Evolutionary conservation across 2,888 invertebrate genomes (phyloP).

Genomic region (Drosophila maculinotata): DNA sequence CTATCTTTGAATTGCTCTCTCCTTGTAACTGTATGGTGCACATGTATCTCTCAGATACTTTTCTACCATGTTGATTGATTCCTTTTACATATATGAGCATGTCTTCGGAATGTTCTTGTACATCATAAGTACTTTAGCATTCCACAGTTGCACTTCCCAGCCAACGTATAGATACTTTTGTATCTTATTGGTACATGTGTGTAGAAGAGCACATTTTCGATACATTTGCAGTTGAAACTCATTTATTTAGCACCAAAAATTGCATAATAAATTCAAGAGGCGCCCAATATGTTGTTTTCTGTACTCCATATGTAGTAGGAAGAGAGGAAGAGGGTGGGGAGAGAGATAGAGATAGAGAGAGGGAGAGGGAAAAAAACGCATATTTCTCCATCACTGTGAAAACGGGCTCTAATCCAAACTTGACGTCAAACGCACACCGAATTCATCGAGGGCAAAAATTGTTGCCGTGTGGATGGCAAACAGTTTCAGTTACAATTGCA

Average conservation of each 20-base stretch:
- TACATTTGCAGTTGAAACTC: slow-evolving; percentile 3
- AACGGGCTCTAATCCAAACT: slow-evolving; percentile 35
- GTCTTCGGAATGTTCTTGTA: neutral
- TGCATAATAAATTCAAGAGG: slow-evolving; percentile 18
- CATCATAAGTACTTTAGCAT: neutral
- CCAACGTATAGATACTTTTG: neutral
- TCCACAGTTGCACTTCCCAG: neutral
- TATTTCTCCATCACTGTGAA: slow-evolving; percentile 5
- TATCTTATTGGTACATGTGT: neutral
- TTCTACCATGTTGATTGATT: too few species aligned
- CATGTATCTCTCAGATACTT: too few species aligned
- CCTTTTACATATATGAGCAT: too few species aligned
- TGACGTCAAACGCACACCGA: slow-evolving; percentile 30
- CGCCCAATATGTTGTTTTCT: neutral
- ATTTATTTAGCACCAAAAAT: slow-evolving; percentile 7
- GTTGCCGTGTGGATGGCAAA: slow-evolving; percentile 18
- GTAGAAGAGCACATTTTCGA: neutral
- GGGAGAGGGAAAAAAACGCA: neutral
- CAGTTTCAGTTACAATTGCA: slow-evolving; percentile 47
- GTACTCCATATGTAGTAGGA: too few species aligned
- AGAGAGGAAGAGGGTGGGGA: neutral
- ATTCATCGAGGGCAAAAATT: slow-evolving; percentile 13
- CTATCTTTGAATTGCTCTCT: too few species aligned
- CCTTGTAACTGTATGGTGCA: too few species aligned
- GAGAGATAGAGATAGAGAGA: neutral